Conservation (phyloP, 2,888 invertebrate genomes). For the Amiota minor region DNA sequence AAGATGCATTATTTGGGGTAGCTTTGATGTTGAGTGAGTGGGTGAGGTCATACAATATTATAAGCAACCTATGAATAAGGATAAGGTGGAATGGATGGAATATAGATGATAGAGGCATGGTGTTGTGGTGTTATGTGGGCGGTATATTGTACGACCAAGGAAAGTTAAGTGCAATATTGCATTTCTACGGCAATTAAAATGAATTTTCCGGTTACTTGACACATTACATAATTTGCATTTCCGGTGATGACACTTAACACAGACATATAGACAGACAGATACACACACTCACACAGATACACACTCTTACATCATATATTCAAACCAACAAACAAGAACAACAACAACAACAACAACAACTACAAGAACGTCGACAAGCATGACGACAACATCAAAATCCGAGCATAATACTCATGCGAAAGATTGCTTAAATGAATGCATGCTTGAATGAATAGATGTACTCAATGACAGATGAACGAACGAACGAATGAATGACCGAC, state of each 20-base stretch:
- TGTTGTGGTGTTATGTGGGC: not conserved
- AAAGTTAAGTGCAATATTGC: conserved; percentile 55
- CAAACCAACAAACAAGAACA: conserved; percentile 15
- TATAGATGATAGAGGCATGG: not conserved
- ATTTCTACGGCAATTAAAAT: conserved; percentile 70
- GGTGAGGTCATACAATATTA: no score
- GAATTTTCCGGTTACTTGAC: conserved; percentile 72
- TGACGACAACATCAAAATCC: conserved; percentile 22
- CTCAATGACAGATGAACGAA: not conserved
- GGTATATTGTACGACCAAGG: not conserved
- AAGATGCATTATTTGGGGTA: not conserved
- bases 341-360: conserved; percentile 15
- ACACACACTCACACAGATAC: conserved; percentile 20
- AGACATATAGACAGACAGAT: conserved; percentile 26
- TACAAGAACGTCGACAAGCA: conserved; percentile 20
- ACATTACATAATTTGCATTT: conserved; percentile 72
- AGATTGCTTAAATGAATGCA: conserved; percentile 59
- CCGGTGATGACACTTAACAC: conserved; percentile 49
- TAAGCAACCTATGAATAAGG: no score
- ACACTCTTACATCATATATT: not conserved
- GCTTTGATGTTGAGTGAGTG: no score
- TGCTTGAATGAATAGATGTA: conserved; percentile 34
- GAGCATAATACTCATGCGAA: conserved; percentile 39
- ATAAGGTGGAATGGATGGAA: not conserved
- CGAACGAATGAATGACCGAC: not conserved